phyloP scores from a whole-genome alignment of 2,888 invertebrate species.

The Lobophora halterata region DNA sequence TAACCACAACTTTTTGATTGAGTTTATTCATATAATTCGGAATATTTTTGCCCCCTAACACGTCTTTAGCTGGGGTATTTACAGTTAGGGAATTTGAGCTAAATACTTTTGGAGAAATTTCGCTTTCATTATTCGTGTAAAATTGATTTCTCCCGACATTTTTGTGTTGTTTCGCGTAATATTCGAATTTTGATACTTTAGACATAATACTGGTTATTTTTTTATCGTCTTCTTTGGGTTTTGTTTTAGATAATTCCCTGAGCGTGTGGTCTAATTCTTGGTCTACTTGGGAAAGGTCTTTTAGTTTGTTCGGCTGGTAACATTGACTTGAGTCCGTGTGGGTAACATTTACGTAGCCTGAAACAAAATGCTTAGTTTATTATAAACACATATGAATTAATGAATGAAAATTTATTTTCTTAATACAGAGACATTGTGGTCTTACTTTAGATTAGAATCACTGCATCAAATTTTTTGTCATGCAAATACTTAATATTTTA shows the following conservation, averaged over 20 bases:
- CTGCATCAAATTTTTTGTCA: too few relatives aligned
- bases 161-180: conserved; percentile 84
- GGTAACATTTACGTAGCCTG: conserved; percentile 59
- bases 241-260: conserved; percentile 78
- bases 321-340: conserved; percentile 49
- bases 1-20: conserved; percentile 40
- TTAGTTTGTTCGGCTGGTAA: conserved; percentile 67
- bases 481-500: too few relatives aligned
- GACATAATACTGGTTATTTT: conserved; percentile 82
- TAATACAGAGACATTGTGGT: too few relatives aligned
- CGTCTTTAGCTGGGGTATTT: conserved; percentile 91
- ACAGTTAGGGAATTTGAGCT: conserved; percentile 88
- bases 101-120: conserved; percentile 88
- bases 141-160: conserved; percentile 70
- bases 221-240: conserved; percentile 82
- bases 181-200: conserved; percentile 90
- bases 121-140: conserved; percentile 64
- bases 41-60: conserved; percentile 83
- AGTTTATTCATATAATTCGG: conserved; percentile 82
- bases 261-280: conserved; percentile 71
- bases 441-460: too few relatives aligned
- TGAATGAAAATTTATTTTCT: too few relatives aligned
- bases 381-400: too few relatives aligned
- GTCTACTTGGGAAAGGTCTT: conserved; percentile 65
- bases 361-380: too few relatives aligned